Conservation (phyloP, 2,113 vertebrate genomes). For the Leptobrachium ailaonicum region DNA sequence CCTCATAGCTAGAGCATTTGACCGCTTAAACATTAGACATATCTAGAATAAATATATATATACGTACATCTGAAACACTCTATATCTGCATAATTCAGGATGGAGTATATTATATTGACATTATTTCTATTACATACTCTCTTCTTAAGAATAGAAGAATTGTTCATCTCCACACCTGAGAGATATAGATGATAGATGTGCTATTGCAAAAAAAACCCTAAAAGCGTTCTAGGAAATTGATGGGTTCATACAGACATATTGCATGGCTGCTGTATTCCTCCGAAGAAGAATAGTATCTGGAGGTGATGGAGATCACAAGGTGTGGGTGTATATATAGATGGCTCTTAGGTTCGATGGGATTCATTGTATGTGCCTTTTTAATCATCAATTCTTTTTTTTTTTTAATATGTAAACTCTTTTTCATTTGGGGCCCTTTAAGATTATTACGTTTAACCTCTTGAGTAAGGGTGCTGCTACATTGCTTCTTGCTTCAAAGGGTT, state of each 20-base stretch:
- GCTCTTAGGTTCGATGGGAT: not conserved
- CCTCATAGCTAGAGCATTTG: not conserved
- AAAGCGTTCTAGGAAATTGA: not conserved
- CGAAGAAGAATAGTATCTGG: not conserved
- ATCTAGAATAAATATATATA: too few relatives aligned
- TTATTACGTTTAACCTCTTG: too few relatives aligned
- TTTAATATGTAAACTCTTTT: too few relatives aligned
- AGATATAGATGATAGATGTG: not conserved
- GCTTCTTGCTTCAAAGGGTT: too few relatives aligned
- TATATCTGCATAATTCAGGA: too few relatives aligned
- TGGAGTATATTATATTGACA: not conserved
- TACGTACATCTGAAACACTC: too few relatives aligned
- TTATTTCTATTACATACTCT: not conserved
- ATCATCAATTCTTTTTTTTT: too few relatives aligned
- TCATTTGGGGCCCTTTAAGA: too few relatives aligned
- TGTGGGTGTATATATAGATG: not conserved
- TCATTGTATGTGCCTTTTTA: too few relatives aligned
- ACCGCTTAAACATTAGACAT: too few relatives aligned
- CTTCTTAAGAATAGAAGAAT: not conserved
- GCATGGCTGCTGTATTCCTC: not conserved
- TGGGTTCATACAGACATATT: not conserved
- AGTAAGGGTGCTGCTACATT: too few relatives aligned
- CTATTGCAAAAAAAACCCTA: not conserved
- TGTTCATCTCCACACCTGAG: not conserved
- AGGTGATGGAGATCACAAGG: constrained; percentile 1